phyloP scores from a whole-genome alignment of 2,888 invertebrate species.

The Neocrepidodera transversa region DNA sequence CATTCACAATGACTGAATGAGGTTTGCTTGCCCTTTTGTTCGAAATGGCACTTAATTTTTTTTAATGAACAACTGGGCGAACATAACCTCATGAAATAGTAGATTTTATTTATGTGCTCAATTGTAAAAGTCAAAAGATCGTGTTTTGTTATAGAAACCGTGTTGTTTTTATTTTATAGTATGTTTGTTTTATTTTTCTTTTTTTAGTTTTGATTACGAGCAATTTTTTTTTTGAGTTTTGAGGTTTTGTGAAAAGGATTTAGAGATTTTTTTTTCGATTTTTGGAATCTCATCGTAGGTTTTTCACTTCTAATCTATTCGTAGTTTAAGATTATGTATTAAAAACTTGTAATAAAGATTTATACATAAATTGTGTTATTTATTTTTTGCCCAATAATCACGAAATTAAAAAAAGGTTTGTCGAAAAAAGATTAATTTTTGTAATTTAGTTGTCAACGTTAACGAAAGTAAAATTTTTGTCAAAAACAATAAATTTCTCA shows the following conservation, averaged over 20 bases:
- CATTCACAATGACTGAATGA: conserved; percentile 48
- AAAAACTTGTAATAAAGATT: conserved; percentile 59
- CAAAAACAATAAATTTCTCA: too few species aligned
- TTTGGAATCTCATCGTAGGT: conserved; percentile 32
- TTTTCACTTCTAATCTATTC: conserved; percentile 42
- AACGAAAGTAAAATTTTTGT: too few species aligned
- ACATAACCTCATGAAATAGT: conserved; percentile 51
- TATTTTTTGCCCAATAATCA: too few species aligned
- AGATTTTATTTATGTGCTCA: conserved; percentile 51
- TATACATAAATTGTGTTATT: conserved; percentile 48
- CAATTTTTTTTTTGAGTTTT: conserved; percentile 25
- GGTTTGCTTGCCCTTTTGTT: conserved; percentile 58
- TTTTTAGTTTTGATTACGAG: conserved; percentile 40
- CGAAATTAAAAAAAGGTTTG: too few species aligned
- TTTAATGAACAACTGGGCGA: conserved; percentile 52
- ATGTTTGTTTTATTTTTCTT: conserved; percentile 41
- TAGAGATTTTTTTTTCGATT: conserved; percentile 34
- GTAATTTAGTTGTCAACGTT: too few species aligned
- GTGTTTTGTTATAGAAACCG: conserved; percentile 51
- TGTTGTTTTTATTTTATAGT: conserved; percentile 46
- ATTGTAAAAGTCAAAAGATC: conserved; percentile 40
- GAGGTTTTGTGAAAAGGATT: conserved; percentile 21
- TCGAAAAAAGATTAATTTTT: too few species aligned
- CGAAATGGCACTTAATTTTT: conserved; percentile 50
- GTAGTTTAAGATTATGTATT: conserved; percentile 53